Percentiles rank a stretch among this genome's conserved stretches.
Conservation (phyloP, 2,113 vertebrate species). For the Thalassarche chlororhynchos region DNA sequence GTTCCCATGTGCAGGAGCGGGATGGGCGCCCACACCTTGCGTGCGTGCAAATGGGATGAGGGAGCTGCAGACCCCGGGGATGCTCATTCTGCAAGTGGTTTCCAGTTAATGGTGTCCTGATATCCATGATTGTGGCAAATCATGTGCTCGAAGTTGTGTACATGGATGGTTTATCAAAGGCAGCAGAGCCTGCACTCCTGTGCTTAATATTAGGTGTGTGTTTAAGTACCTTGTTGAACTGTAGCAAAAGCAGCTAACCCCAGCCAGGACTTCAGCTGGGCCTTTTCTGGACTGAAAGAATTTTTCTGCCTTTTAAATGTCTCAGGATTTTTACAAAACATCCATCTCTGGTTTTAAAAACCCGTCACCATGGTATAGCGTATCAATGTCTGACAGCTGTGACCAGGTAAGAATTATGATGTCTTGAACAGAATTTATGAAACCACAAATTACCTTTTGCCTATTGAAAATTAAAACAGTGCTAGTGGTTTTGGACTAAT, state of each 20-base stretch:
- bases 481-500: slow-evolving; percentile 2
- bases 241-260: background rate
- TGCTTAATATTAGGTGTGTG: background rate
- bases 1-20: background rate
- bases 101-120: background rate
- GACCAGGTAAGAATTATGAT: slow-evolving; percentile 44
- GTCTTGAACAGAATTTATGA: slow-evolving; percentile 51
- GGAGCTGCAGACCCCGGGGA: background rate
- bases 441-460: slow-evolving; percentile 65
- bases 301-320: background rate
- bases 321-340: background rate
- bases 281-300: background rate
- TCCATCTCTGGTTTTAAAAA: slow-evolving; percentile 29
- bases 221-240: background rate
- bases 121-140: background rate
- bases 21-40: rapidly evolving
- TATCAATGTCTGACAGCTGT: slow-evolving; percentile 35
- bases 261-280: background rate
- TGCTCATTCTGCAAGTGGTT: background rate
- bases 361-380: background rate
- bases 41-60: background rate
- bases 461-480: slow-evolving; percentile 48
- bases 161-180: background rate
- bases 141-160: background rate
- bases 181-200: background rate